Evolutionary conservation across 2,888 invertebrate genomes (phyloP).

Genomic region (Seira sanloemensis): DNA sequence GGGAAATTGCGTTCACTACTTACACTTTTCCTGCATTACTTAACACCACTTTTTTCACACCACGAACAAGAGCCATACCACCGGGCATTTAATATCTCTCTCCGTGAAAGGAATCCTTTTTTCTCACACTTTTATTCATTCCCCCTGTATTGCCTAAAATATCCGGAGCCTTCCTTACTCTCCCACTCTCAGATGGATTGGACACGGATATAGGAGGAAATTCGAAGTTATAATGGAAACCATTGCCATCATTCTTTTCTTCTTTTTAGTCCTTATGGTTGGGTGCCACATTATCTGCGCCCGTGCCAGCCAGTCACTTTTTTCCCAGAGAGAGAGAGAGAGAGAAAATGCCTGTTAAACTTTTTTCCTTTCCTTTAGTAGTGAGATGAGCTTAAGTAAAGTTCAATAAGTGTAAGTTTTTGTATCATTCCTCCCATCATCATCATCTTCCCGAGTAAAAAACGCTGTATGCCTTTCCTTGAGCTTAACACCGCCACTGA

Average conservation of each 20-base stretch:
- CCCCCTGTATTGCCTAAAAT: conserved; percentile 42
- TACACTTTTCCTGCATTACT: background rate
- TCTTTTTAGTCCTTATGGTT: conserved; percentile 56
- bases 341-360: conserved; percentile 57
- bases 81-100: conserved; percentile 37
- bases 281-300: conserved; percentile 64
- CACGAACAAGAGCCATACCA: conserved; percentile 34
- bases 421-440: background rate
- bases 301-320: conserved; percentile 63
- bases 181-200: conserved; percentile 56
- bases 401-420: conserved; percentile 49
- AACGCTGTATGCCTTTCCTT: no score
- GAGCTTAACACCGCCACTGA: conserved; percentile 17
- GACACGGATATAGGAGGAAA: conserved; percentile 44
- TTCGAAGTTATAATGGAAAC: conserved; percentile 35
- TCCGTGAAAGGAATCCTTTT: conserved; percentile 22
- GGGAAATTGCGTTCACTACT: conserved; percentile 32
- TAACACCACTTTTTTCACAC: background rate
- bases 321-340: background rate
- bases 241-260: conserved; percentile 55
- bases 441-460: background rate
- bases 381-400: conserved; percentile 59
- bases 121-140: conserved; percentile 38
- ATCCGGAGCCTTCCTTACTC: conserved; percentile 37
- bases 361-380: conserved; percentile 29